These are phyloP conservation scores for Ips typographus DNA, from an alignment of 1,140 invertebrate genomes.

Conservation along the genomic window DNA sequence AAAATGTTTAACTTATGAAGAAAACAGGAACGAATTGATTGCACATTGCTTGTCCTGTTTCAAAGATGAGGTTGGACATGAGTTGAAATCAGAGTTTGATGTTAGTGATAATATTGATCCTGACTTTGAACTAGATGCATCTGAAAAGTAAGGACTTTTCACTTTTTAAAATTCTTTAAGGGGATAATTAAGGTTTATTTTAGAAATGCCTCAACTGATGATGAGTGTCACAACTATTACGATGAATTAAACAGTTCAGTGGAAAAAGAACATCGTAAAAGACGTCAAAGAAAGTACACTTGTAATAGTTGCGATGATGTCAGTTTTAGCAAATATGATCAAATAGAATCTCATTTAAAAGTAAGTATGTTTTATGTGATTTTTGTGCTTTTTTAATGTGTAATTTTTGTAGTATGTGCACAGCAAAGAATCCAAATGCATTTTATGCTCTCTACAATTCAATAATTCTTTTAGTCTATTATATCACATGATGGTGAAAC, in stretches of 20 bases:
- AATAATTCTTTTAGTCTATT: slow-evolving; percentile 10
- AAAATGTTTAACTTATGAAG: slow-evolving; percentile 5
- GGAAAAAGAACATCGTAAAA: not conserved
- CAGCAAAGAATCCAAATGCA: slow-evolving; percentile 11
- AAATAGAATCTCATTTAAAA: slow-evolving; percentile 23
- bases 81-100: not conserved
- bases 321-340: slow-evolving; percentile 7
- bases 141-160: not conserved
- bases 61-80: too few relatives aligned
- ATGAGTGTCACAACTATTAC: not conserved
- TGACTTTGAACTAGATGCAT: slow-evolving; percentile 5
- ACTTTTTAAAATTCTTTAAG: not conserved
- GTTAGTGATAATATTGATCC: slow-evolving; percentile 4
- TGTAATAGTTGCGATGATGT: slow-evolving; percentile 19
- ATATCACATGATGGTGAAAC: slow-evolving; percentile 33
- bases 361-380: slow-evolving; percentile 9
- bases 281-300: slow-evolving; percentile 1
- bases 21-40: slow-evolving; percentile 1
- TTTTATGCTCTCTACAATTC: slow-evolving; percentile 17
- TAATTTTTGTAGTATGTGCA: slow-evolving; percentile 11
- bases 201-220: not conserved
- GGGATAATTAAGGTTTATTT: slow-evolving; percentile 2
- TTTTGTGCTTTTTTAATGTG: not conserved
- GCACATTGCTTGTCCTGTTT: slow-evolving; percentile 12
- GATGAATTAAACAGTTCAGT: slow-evolving; percentile 1